Evolutionary conservation across 2,888 invertebrate species (phyloP).

Genomic region (Megamerina dolium): DNA sequence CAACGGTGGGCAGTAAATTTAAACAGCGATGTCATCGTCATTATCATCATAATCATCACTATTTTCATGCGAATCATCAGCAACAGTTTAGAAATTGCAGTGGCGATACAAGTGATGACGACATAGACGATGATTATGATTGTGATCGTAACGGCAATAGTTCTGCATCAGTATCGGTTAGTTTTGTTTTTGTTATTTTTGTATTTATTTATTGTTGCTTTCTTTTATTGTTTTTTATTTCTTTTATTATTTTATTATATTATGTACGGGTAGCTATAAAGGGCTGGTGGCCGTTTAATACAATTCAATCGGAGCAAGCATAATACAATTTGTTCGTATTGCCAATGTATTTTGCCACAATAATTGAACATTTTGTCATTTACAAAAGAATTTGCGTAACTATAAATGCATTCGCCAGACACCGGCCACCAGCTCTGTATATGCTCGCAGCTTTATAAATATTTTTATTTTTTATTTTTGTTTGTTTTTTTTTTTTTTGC

Average conservation of each 20-base stretch:
- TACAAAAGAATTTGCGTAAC: too few species aligned
- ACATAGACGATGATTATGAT: slow-evolving; percentile 22
- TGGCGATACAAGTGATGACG: slow-evolving; percentile 21
- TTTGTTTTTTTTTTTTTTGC: too few species aligned
- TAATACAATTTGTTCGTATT: too few species aligned
- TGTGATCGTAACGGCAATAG: slow-evolving; percentile 28
- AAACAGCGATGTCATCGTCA: slow-evolving; percentile 14
- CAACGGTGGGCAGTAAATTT: slow-evolving; percentile 17
- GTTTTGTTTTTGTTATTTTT: slow-evolving; percentile 28
- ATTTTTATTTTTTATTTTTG: too few species aligned
- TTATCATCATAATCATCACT: slow-evolving; percentile 14
- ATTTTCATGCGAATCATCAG: slow-evolving; percentile 6
- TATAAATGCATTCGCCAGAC: too few species aligned
- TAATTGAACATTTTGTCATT: too few species aligned
- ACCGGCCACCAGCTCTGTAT: too few species aligned
- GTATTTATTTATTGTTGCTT: slow-evolving; percentile 18
- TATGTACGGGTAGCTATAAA: background rate
- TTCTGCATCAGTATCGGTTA: slow-evolving; percentile 37
- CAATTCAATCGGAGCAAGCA: too few species aligned
- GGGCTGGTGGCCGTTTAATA: too few species aligned
- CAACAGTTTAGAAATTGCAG: slow-evolving; percentile 12
- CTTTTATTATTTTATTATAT: background rate
- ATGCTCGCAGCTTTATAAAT: too few species aligned
- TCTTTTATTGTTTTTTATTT: slow-evolving; percentile 6
- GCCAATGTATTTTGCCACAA: too few species aligned